A percentile compares a stretch with the other conserved stretches of the same genome.
Evolutionary conservation across 2,888 invertebrate species (phyloP).

Genomic region (Sinohyriopsis cumingii): DNA sequence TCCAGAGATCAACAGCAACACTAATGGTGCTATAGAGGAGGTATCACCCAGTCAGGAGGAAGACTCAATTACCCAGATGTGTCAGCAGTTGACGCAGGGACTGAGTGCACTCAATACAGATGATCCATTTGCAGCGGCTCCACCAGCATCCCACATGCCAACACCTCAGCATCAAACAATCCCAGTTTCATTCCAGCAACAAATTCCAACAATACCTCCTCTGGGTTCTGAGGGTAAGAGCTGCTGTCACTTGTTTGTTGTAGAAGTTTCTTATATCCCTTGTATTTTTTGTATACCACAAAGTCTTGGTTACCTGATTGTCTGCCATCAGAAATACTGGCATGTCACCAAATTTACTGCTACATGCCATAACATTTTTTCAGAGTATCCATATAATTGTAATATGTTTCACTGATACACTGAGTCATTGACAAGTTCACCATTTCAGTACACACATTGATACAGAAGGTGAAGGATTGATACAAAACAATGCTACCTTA

Average conservation of each 20-base stretch:
- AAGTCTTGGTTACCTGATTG: not conserved
- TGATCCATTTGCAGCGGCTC: slow-evolving; percentile 69
- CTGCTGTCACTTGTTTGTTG: not conserved
- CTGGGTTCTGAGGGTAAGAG: slow-evolving; percentile 6
- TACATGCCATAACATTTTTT: too few relatives aligned
- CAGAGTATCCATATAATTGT: too few relatives aligned
- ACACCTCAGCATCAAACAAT: slow-evolving; percentile 15
- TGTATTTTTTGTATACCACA: slow-evolving; percentile 1
- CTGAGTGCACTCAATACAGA: slow-evolving; percentile 81
- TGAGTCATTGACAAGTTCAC: too few relatives aligned
- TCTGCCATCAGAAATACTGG: not conserved
- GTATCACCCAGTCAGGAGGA: slow-evolving; percentile 57
- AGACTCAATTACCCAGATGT: slow-evolving; percentile 82
- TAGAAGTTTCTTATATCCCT: too few relatives aligned
- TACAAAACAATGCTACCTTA: too few relatives aligned
- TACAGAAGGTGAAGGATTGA: too few relatives aligned
- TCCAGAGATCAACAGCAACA: slow-evolving; percentile 11
- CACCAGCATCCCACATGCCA: slow-evolving; percentile 17
- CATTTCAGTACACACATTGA: too few relatives aligned
- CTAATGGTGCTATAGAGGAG: slow-evolving; percentile 44
- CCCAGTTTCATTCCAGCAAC: slow-evolving; percentile 11
- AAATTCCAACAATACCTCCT: not conserved
- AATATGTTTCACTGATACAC: too few relatives aligned
- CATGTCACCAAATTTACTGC: too few relatives aligned
- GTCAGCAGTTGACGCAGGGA: slow-evolving; percentile 84